Evolutionary conservation across 2,888 invertebrate species (phyloP).

Genomic region (Cryptocheilus praepositus): DNA sequence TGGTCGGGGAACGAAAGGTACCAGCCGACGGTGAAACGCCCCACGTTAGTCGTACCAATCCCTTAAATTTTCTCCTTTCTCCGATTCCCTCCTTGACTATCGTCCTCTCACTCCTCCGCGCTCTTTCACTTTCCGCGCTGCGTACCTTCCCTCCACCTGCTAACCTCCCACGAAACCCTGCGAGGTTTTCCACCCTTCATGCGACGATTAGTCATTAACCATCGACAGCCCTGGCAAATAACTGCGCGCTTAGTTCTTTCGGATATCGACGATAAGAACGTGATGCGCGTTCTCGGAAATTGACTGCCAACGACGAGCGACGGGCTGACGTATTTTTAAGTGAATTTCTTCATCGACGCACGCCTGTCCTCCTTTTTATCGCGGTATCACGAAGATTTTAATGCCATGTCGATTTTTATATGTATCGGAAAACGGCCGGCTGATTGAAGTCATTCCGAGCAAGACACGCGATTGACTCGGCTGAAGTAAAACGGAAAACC

Average conservation of each 20-base stretch:
- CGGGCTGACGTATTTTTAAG: too few species aligned
- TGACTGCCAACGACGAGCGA: too few species aligned
- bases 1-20: constrained; percentile 64
- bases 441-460: too few species aligned
- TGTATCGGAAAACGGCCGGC: too few species aligned
- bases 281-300: too few species aligned
- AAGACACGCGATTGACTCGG: too few species aligned
- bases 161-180: constrained; percentile 42
- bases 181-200: constrained; percentile 34
- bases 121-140: constrained; percentile 1
- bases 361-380: neutral
- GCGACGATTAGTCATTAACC: constrained; percentile 66
- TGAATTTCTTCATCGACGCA: neutral
- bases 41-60: constrained; percentile 30
- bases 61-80: constrained; percentile 40
- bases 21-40: constrained; percentile 45
- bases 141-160: constrained; percentile 49
- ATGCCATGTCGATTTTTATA: too few species aligned
- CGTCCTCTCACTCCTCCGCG: constrained; percentile 13
- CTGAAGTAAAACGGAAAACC: too few species aligned
- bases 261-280: too few species aligned
- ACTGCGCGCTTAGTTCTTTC: constrained; percentile 2
- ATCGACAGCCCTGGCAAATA: constrained; percentile 63
- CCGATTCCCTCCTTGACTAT: constrained; percentile 8
- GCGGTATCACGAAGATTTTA: too few species aligned